Conservation (phyloP, 2,888 invertebrate species). For the Mythimna albipuncta region DNA sequence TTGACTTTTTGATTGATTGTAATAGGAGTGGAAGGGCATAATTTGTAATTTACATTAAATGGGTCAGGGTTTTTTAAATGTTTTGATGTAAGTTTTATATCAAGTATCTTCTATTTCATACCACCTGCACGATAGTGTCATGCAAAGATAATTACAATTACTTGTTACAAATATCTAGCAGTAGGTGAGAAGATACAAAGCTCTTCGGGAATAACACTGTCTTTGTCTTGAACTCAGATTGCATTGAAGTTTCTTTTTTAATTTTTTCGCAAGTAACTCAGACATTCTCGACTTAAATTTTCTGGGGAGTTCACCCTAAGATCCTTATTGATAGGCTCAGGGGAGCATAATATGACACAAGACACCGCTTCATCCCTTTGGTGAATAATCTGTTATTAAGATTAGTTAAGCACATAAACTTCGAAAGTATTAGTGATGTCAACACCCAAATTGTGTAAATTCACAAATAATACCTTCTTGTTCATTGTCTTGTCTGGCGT, state of each 20-base stretch:
- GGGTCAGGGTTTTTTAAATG: no score
- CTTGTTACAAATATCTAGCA: not conserved
- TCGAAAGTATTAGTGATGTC: constrained; percentile 39
- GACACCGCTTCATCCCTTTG: not conserved
- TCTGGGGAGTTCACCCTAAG: not conserved
- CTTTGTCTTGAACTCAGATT: not conserved
- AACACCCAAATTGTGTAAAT: constrained; percentile 32
- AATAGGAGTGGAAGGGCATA: no score
- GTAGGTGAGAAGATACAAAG: not conserved
- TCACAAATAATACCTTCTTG: constrained; percentile 75
- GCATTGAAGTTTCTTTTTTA: not conserved
- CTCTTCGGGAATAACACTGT: not conserved
- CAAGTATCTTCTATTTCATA: not conserved
- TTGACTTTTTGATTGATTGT: no score
- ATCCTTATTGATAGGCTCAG: not conserved
- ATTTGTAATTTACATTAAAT: no score
- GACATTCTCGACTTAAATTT: not conserved
- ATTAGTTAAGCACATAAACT: constrained; percentile 3
- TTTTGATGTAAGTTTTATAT: no score
- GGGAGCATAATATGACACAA: not conserved
- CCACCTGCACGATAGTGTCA: not conserved
- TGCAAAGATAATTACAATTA: not conserved
- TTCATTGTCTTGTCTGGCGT: constrained; percentile 65
- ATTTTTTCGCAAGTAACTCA: not conserved
- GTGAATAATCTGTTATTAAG: not conserved